phyloP scores from a whole-genome alignment of 2,113 vertebrate species.

The Hoplias malabaricus region DNA sequence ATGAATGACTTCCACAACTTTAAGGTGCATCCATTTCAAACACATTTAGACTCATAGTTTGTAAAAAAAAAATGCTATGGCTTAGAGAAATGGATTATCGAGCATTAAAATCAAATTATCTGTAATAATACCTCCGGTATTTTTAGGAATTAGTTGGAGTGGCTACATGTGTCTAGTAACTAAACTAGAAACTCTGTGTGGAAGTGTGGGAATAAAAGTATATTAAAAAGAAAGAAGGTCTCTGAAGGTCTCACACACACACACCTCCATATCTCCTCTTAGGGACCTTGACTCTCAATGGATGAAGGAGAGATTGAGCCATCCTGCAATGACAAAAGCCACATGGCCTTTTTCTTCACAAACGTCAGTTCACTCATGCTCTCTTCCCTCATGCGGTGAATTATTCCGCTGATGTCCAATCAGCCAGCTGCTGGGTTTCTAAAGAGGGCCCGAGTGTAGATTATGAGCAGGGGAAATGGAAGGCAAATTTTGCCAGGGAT shows the following conservation, averaged over 20 bases:
- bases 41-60: not conserved
- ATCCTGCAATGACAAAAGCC: not conserved
- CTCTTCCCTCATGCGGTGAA: slow-evolving; percentile 14
- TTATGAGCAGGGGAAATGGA: slow-evolving; percentile 44
- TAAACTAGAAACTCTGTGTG: not conserved
- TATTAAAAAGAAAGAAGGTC: too few species aligned
- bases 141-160: too few species aligned
- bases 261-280: not conserved
- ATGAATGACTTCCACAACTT: too few species aligned
- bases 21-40: too few species aligned
- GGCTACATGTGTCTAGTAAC: too few species aligned
- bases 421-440: slow-evolving; percentile 35
- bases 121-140: too few species aligned
- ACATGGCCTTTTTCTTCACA: not conserved
- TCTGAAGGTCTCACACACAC: too few species aligned
- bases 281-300: not conserved
- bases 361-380: not conserved
- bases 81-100: too few species aligned
- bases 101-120: too few species aligned
- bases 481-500: slow-evolving; percentile 37
- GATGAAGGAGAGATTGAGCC: not conserved
- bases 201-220: too few species aligned
- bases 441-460: slow-evolving; percentile 41
- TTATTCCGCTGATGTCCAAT: slow-evolving; percentile 48
- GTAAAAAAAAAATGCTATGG: too few species aligned